Conservation (phyloP, 2,797 vertebrate species). For the Luscinia megarhynchos region DNA sequence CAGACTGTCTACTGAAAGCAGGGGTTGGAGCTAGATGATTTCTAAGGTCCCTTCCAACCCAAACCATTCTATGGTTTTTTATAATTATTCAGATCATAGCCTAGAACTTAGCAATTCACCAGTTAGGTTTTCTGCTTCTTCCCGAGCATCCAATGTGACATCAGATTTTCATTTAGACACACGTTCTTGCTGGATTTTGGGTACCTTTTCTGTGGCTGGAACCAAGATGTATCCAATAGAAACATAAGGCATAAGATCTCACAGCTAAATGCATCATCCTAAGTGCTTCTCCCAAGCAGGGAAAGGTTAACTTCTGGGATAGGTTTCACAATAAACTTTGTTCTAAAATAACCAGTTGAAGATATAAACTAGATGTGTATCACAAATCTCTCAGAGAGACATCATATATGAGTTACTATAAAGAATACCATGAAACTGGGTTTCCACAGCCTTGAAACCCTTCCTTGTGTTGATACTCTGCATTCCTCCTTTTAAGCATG, state of each 20-base stretch:
- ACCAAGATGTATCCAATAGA: not conserved
- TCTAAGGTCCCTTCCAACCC: not conserved
- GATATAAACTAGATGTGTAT: not conserved
- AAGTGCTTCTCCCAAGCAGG: not conserved
- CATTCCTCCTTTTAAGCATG: not conserved
- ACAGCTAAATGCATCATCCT: not conserved
- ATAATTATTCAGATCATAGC: not conserved
- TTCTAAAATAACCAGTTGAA: not conserved
- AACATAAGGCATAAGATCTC: not conserved
- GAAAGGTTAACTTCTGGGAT: not conserved
- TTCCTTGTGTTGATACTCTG: not conserved
- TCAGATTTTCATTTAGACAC: not conserved
- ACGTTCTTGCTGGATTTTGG: not conserved
- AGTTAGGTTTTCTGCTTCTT: not conserved
- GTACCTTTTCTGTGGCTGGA: not conserved
- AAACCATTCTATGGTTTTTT: not conserved
- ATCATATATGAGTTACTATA: not conserved
- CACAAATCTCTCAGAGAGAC: not conserved
- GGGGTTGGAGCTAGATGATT: accelerated
- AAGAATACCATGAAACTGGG: not conserved
- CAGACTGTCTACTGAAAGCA: not conserved
- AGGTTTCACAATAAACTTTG: not conserved
- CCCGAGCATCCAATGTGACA: not conserved
- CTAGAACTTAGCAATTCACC: not conserved
- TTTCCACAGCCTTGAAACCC: not conserved